Evolutionary conservation across 2,888 invertebrate species (phyloP).

Genomic region (Yponomeuta malinellus): DNA sequence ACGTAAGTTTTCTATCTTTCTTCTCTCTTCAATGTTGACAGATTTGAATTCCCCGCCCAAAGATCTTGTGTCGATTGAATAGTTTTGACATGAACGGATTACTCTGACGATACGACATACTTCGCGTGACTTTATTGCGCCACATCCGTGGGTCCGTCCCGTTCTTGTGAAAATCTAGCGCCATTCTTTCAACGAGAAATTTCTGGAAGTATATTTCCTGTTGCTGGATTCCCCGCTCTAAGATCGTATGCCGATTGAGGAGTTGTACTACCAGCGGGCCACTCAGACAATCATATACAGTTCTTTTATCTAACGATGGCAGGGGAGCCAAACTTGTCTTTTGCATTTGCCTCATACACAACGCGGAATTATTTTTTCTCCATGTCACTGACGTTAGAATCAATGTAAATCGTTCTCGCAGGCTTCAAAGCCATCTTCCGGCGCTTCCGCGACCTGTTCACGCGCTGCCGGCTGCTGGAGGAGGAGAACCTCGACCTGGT

Average conservation of each 20-base stretch:
- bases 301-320: background rate
- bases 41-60: too few relatives aligned
- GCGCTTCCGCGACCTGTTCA: conserved; percentile 38
- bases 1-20: conserved; percentile 34
- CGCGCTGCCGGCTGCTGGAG: conserved; percentile 34
- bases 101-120: too few relatives aligned
- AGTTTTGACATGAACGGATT: too few relatives aligned
- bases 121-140: too few relatives aligned
- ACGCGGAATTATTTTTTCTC: too few relatives aligned
- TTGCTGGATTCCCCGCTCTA: too few relatives aligned
- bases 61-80: too few relatives aligned
- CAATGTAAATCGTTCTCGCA: background rate
- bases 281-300: background rate
- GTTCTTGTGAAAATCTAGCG: conserved; percentile 18
- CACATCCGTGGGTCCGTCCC: too few relatives aligned
- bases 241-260: conserved; percentile 70
- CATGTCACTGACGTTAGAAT: too few relatives aligned
- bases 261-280: conserved; percentile 74
- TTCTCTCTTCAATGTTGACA: too few relatives aligned
- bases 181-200: conserved; percentile 73
- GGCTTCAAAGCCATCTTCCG: conserved; percentile 38
- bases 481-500: conserved; percentile 37
- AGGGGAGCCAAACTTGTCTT: too few relatives aligned
- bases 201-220: conserved; percentile 59
- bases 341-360: too few relatives aligned